Evolutionary conservation across 1,140 invertebrate genomes (phyloP).

Genomic region (Drosophila bocqueti): DNA sequence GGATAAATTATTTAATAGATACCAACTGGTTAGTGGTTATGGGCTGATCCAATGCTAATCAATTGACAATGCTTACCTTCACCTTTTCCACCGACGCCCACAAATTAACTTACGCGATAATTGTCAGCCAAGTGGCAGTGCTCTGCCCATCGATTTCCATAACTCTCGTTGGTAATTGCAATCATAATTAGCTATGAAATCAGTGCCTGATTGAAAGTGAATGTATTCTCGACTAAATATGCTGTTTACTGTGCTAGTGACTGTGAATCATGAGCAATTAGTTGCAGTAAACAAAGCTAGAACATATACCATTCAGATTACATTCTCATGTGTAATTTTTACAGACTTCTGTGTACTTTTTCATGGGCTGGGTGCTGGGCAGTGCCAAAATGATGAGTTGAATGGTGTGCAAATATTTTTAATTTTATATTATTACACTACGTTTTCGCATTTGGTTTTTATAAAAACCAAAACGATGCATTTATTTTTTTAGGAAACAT

Average conservation of each 20-base stretch:
- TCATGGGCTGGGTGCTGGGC: background rate
- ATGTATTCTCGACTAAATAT: constrained; percentile 4
- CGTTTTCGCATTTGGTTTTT: too few relatives aligned
- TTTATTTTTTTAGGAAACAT: too few relatives aligned
- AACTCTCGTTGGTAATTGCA: constrained; percentile 24
- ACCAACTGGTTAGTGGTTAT: constrained; percentile 20
- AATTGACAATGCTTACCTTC: constrained; percentile 42
- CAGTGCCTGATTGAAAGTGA: constrained; percentile 19
- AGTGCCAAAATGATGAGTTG: too few relatives aligned
- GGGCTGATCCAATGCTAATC: constrained; percentile 25
- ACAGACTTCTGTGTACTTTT: background rate
- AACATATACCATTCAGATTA: background rate
- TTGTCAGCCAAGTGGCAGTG: constrained; percentile 36
- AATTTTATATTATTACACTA: too few relatives aligned
- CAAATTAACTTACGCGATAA: constrained; percentile 45
- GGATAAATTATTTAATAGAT: constrained; percentile 21
- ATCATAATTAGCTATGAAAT: constrained; percentile 33
- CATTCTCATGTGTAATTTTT: background rate
- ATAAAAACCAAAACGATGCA: too few relatives aligned
- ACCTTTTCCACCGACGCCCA: constrained; percentile 49
- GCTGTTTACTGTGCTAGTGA: background rate
- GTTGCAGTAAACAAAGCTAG: background rate
- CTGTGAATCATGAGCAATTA: constrained; percentile 4
- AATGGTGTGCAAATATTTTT: too few relatives aligned
- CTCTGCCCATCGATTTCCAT: constrained; percentile 44